Conservation (phyloP, 2,797 vertebrate species). For the Iguana delicatissima region DNA sequence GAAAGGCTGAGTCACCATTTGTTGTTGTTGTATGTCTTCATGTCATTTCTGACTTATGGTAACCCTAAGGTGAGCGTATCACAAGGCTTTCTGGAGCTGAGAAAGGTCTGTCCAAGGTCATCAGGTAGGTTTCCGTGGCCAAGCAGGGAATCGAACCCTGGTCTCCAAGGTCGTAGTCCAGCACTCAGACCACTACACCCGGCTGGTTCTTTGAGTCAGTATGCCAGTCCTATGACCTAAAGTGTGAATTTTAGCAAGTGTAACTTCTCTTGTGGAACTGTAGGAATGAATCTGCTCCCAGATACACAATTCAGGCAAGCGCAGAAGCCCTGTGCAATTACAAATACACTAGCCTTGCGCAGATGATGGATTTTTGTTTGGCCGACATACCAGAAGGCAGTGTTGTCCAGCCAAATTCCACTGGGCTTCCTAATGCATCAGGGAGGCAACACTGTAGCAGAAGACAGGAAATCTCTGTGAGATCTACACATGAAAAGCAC, state of each 20-base stretch:
- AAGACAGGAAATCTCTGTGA: not conserved
- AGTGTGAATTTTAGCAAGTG: not conserved
- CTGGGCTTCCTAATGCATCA: not conserved
- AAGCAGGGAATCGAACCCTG: no score
- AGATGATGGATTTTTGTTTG: conserved; percentile 8
- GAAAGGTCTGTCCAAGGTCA: no score
- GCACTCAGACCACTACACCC: no score
- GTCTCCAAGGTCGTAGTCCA: no score
- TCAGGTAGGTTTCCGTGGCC: no score
- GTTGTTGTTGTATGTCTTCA: no score
- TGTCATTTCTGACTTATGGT: no score
- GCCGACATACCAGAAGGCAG: not conserved
- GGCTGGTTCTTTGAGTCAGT: not conserved
- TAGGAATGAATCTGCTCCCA: not conserved
- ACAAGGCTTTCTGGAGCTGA: no score
- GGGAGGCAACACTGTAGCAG: not conserved
- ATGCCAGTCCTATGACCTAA: not conserved
- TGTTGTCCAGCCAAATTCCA: not conserved
- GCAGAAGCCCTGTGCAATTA: not conserved
- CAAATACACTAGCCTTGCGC: not conserved
- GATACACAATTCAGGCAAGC: not conserved
- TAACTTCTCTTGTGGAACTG: not conserved
- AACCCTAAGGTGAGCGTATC: no score
- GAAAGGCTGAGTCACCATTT: not conserved
- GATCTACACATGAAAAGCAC: not conserved